Evolutionary conservation across 2,888 invertebrate genomes (phyloP).

Genomic region (Synanthedon andrenaeformis): DNA sequence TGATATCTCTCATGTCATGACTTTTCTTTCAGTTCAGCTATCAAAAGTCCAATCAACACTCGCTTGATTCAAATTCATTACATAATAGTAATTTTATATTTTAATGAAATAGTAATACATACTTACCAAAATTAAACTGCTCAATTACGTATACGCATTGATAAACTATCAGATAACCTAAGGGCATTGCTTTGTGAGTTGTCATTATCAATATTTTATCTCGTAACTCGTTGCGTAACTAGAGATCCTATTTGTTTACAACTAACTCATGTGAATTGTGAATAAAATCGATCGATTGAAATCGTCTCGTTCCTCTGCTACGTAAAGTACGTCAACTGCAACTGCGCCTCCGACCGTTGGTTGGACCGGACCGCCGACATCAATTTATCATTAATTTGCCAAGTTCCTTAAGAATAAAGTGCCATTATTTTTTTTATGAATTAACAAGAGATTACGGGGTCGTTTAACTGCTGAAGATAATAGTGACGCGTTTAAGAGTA

Average conservation of each 20-base stretch:
- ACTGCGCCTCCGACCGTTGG: background rate
- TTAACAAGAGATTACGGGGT: background rate
- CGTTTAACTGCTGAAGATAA: background rate
- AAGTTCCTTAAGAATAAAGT: background rate
- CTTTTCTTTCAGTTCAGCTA: no score
- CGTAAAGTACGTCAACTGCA: background rate
- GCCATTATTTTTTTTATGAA: background rate
- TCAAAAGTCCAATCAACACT: no score
- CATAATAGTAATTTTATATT: no score
- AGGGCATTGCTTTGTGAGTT: background rate
- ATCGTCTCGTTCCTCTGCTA: background rate
- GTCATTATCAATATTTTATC: background rate
- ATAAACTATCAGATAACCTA: background rate
- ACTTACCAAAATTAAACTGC: no score
- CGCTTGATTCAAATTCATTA: no score
- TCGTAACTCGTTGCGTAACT: background rate
- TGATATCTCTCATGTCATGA: no score
- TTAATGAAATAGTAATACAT: no score
- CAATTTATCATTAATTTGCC: background rate
- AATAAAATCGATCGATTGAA: background rate
- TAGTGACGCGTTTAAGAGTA: constrained; percentile 37
- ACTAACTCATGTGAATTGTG: background rate
- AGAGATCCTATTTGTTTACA: background rate
- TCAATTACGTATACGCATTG: background rate
- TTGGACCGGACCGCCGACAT: background rate